Evolutionary conservation across 2,888 invertebrate genomes (phyloP).

Genomic region (Trissolcus japonicus): DNA sequence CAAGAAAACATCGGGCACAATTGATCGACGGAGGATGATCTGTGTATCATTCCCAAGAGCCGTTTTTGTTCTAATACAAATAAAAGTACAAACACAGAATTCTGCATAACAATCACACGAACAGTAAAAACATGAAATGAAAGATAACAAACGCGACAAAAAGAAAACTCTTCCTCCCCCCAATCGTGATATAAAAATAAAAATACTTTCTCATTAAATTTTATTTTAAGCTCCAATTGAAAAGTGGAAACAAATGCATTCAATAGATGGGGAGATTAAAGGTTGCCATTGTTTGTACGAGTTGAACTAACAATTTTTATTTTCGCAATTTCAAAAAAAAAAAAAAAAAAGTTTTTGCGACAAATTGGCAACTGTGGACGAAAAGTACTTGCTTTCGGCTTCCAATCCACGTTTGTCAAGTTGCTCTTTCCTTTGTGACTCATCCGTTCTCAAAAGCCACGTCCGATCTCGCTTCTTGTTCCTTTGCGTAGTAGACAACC

Average conservation of each 20-base stretch:
- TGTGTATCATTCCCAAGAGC: not conserved
- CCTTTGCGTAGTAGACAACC: constrained; percentile 35
- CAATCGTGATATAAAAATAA: not conserved
- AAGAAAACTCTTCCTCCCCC: not conserved
- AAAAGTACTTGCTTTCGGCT: constrained; percentile 17
- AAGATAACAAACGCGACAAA: not conserved
- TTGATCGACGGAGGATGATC: constrained; percentile 12
- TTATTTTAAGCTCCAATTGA: not conserved
- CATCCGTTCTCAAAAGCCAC: constrained; percentile 27
- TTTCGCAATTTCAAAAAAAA: not conserved
- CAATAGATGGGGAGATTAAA: not conserved
- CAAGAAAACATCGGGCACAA: constrained; percentile 1
- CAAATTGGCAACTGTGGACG: constrained; percentile 7
- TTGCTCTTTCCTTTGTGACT: constrained; percentile 36
- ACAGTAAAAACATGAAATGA: not conserved
- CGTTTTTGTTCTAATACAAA: not conserved
- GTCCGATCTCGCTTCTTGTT: constrained; percentile 30
- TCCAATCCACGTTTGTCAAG: constrained; percentile 37
- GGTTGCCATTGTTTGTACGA: not conserved
- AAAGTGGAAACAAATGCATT: not conserved
- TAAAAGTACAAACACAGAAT: not conserved
- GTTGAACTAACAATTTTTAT: not conserved
- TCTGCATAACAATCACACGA: not conserved
- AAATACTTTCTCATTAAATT: not conserved
- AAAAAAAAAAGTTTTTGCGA: constrained; percentile 1